These are phyloP conservation scores for Mylabris phalerata DNA, from an alignment of 1,140 invertebrate species.

Conservation along the genomic window DNA sequence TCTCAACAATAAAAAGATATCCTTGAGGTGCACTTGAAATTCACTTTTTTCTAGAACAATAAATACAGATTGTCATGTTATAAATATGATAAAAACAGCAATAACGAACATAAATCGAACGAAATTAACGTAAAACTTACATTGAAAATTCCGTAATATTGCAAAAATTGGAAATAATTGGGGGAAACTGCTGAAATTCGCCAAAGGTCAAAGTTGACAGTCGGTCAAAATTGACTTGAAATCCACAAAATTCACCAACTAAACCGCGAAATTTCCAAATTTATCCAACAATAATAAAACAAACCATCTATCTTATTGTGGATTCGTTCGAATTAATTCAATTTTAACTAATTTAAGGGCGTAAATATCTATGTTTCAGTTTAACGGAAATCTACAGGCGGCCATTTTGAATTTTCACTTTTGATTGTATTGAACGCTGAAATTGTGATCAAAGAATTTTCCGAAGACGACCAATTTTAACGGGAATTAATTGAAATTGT, in stretches of 20 bases:
- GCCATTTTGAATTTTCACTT: conserved; percentile 45
- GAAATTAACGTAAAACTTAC: background rate
- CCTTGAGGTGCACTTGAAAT: conserved; percentile 41
- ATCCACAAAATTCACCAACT: background rate
- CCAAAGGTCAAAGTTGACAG: conserved; percentile 39
- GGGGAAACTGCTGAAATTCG: conserved; percentile 3
- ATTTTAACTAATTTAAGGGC: conserved; percentile 15
- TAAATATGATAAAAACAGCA: conserved; percentile 1
- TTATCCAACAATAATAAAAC: too few species aligned
- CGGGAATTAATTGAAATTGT: background rate
- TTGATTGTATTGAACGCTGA: conserved; percentile 39
- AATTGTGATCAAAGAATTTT: conserved; percentile 3
- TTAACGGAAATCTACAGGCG: conserved; percentile 27
- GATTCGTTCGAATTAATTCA: background rate
- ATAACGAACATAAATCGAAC: background rate
- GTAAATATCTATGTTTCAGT: conserved; percentile 22
- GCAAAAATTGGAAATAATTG: background rate
- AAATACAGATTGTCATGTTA: conserved; percentile 15
- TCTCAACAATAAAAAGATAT: conserved; percentile 10
- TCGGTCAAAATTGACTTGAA: background rate
- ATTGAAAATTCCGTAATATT: too few species aligned
- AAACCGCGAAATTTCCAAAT: background rate
- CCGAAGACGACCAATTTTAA: background rate
- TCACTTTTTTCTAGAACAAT: conserved; percentile 28
- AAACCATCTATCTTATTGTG: too few species aligned